Base-by-base conservation (phyloP, 1,140 invertebrate genomes). In the Bombus confusus region DNA sequence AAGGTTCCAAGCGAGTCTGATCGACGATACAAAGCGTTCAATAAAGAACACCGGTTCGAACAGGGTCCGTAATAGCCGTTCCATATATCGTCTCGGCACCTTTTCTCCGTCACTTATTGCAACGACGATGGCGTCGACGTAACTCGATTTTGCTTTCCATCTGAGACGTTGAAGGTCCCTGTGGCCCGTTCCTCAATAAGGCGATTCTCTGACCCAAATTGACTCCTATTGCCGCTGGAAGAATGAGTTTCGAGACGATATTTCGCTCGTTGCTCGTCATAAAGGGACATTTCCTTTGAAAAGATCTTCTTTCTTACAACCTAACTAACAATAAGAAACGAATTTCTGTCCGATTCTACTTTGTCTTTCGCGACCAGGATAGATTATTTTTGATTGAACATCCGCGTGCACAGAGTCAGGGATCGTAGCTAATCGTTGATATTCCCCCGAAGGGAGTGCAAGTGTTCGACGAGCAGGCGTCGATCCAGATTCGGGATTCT, bases 141-240 rank as follows among this genome's bases (percentile, higher is more conserved):
- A 95, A 95, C 92, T 94, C 88, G 88, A 95, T 95, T 95, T 94
- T 88, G 87, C 91, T 93, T 92, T 94, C 93, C 94, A 95, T 95
- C 94, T 94, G 94, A 95, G 92, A 93, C 92, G 90, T 86, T 91
- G 87, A 90, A 90, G 91, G 92, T 92, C 92, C 92, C 92, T 89
- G 86, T 88, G 91, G 90, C 87, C 89, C 92, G 90, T 85, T 88
- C 91, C 91, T 94, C 94, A 95, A 95, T 95, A 95, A 95, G 94
- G 93, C 94, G 94, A 95, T 95, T 95, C 91, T 90, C 91, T 94
- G 93, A 93, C 91, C 92, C 86, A 91, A 94, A 95, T 95, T 94
- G 94, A 93, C 89, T 87, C 92, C 69, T 87, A 94, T 93, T 93
- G 91, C 91, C 89, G 74, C 66, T 83, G 83, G 66, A 92, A 93